Evolutionary conservation across 2,113 vertebrate genomes (phyloP).

Genomic region (Scophthalmus maximus): DNA sequence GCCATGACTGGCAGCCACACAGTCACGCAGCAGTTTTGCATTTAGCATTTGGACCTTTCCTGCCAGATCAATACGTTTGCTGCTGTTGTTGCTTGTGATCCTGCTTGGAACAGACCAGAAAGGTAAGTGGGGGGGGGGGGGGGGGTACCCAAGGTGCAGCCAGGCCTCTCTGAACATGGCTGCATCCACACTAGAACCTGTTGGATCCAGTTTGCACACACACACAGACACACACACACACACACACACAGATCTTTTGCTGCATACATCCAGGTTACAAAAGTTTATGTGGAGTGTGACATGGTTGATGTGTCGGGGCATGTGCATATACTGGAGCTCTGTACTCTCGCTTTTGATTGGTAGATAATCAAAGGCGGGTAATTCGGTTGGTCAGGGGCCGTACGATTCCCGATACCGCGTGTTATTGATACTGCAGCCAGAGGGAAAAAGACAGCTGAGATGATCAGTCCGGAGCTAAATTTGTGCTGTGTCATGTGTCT

Average conservation of each 20-base stretch:
- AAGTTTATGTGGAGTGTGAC: no score
- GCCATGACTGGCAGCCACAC: slow-evolving; percentile 51
- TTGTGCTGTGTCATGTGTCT: slow-evolving; percentile 40
- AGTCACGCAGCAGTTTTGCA: slow-evolving; percentile 38
- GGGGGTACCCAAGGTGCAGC: neutral
- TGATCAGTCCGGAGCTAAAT: slow-evolving; percentile 33
- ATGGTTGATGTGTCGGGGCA: neutral
- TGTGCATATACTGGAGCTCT: no score
- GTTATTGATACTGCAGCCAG: slow-evolving; percentile 25
- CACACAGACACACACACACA: no score
- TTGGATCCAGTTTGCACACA: neutral
- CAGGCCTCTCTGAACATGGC: slow-evolving; percentile 3
- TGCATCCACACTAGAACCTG: neutral
- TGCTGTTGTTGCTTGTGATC: neutral
- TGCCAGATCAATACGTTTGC: slow-evolving; percentile 54
- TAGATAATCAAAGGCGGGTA: slow-evolving; percentile 21
- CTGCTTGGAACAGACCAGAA: slow-evolving; percentile 30
- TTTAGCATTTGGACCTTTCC: slow-evolving; percentile 41
- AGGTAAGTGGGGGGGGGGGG: slow-evolving; percentile 52
- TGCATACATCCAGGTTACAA: no score
- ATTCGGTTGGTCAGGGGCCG: slow-evolving; percentile 22
- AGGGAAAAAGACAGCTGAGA: slow-evolving; percentile 43
- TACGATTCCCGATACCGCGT: slow-evolving; percentile 10
- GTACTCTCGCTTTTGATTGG: slow-evolving; percentile 4
- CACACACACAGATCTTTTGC: no score